Conservation (phyloP, 2,888 invertebrate genomes). For the Erebia aethiops region DNA sequence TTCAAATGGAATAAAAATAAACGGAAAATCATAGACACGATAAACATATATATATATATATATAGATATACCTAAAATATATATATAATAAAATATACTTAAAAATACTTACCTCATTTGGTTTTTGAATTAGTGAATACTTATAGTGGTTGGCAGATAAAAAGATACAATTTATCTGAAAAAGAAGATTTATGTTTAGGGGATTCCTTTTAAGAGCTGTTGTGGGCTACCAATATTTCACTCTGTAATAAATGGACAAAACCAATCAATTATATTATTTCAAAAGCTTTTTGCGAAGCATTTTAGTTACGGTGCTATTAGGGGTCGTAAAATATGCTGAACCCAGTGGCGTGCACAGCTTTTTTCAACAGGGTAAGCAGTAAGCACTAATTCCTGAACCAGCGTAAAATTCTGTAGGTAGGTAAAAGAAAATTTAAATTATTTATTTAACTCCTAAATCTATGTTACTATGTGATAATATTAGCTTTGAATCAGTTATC, state of each 20-base stretch:
- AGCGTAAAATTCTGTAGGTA: too few relatives aligned
- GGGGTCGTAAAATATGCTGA: conserved; percentile 21
- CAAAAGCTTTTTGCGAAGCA: neutral
- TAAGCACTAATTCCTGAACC: too few relatives aligned
- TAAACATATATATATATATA: too few relatives aligned
- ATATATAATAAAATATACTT: too few relatives aligned
- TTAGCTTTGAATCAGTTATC: too few relatives aligned
- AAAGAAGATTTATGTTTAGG: neutral
- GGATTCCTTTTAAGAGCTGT: neutral
- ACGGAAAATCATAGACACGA: neutral
- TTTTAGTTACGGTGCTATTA: neutral
- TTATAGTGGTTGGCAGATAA: neutral
- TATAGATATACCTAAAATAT: too few relatives aligned
- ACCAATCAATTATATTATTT: conserved; percentile 5
- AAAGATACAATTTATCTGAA: neutral
- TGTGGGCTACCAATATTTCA: neutral
- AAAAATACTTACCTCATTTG: neutral
- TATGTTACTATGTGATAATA: too few relatives aligned
- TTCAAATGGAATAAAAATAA: neutral
- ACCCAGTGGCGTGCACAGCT: too few relatives aligned
- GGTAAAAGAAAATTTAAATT: too few relatives aligned
- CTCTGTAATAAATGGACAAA: neutral
- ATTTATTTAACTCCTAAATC: too few relatives aligned
- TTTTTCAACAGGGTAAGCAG: too few relatives aligned
- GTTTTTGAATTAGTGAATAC: neutral